Conservation (phyloP, 2,888 invertebrate species). For the Acrobasis suavella region DNA sequence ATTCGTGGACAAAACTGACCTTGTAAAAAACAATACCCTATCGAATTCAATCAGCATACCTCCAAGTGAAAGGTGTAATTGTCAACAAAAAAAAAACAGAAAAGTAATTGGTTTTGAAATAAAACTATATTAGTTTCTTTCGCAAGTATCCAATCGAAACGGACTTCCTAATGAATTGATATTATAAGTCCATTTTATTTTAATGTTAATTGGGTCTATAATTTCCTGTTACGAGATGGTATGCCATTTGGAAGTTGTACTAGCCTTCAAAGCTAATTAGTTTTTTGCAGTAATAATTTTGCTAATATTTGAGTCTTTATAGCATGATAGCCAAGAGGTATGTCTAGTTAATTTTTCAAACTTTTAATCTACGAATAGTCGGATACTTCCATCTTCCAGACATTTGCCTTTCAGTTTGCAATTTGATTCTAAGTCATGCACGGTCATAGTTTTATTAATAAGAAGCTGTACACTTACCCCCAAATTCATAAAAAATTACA, state of each 20-base stretch:
- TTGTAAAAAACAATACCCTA: neutral
- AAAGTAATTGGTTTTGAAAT: slow-evolving; percentile 17
- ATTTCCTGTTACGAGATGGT: slow-evolving; percentile 17
- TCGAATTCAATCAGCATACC: neutral
- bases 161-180: slow-evolving; percentile 1
- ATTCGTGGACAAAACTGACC: neutral
- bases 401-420: neutral
- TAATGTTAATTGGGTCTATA: slow-evolving; percentile 18
- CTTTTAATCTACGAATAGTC: too few species aligned
- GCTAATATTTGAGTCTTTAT: neutral
- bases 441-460: too few species aligned
- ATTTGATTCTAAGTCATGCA: neutral
- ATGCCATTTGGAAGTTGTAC: slow-evolving; percentile 3
- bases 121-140: slow-evolving; percentile 14
- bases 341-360: neutral
- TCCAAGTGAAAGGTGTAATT: slow-evolving; percentile 18
- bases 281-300: neutral
- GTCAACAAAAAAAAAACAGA: slow-evolving; percentile 1
- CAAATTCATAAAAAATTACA: too few species aligned
- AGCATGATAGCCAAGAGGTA: neutral
- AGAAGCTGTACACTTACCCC: too few species aligned
- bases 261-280: neutral
- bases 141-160: slow-evolving; percentile 12
- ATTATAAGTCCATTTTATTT: slow-evolving; percentile 1
- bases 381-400: too few species aligned